Evolutionary conservation across 2,113 vertebrate genomes (phyloP), one percentile per base, ranked within the genome.

Genomic region (Hystrix cristata): DNA sequence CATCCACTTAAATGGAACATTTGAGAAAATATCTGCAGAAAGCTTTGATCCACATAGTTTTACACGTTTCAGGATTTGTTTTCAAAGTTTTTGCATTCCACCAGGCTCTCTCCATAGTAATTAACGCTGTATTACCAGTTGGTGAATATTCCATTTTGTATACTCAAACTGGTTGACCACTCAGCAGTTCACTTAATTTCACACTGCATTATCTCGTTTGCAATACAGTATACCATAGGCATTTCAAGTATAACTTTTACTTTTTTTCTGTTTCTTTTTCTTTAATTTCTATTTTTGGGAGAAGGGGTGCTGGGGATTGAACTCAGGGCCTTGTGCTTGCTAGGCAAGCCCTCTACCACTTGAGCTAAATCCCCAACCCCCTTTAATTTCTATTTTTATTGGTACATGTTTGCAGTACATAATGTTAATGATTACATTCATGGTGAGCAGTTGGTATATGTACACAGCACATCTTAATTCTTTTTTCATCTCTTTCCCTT

Each of bases 101-200:
- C 5, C 21, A 46, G 29, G 34, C 31, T 89, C 27, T 91, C 55
- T 95, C 51, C 46, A 57, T 76, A 94, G 72, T 89, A 93, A 94
- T 65, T 91, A 94, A 84, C 51, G 55, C 60, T 78, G 16, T 60
- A 29, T 90, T 93, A 79, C 46, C 43, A 80, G 57, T 96, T 80
- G 67, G 89, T 38, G 65, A 94, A 27, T 92, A 82, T 97, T 88
- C 78, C 82, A 91, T 96, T 94, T 96, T 53, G 74, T 97, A 62
- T 88, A 85, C 69, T 85, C 96, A 96, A 96, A 89, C 67, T 94
- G 65, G 46, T 96, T 97, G 95, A 83, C 94, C 82, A 95, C 81
- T 92, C 86, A 95, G 48, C 74, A 96, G 85, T 82, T 94, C 91
- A 69, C 72, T 97, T 94, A 92, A 93, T 96, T 97, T 96, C 91